Base-by-base conservation (phyloP, 2,113 vertebrate species). In the Fregata magnificens region DNA sequence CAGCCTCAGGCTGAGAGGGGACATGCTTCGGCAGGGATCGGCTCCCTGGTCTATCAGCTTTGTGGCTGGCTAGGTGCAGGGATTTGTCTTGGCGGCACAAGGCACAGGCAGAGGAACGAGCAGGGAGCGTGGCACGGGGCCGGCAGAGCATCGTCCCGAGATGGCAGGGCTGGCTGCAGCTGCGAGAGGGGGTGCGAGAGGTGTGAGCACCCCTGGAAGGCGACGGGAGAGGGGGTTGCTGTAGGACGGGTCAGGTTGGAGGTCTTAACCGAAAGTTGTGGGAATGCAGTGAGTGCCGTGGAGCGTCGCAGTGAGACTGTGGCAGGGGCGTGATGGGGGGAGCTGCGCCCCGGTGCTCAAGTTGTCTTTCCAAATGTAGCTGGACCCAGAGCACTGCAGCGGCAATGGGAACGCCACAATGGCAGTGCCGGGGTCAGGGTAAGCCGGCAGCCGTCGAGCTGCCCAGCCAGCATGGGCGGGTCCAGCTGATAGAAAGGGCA, bases 1-100 rank as follows among this genome's bases (percentile, higher is more conserved):
- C 34, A 28, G 65, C 55, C 13, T 56, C 1, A 3, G 29, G 53
- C 13, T 1, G 0, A 18, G 25, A 40, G 38, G 36, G 22, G 14
- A 1, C 0, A 5, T 10, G 66, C 5, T 40, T 11, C 2, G 13
- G 73, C 55, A 34, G 56, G 67, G 74, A 2, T 1, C 2, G 5
- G 65, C 26, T 42, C 22, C 0, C 7, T 1, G 77, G 34, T 16
- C 24, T 5, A 32, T 11, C 10, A 13, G 69, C 34, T 47, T 9
- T 31, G 36, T 45, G 78, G 45, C 69, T 15, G 5, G 31, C 36
- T 42, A 2, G 2, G 38, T 13, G 61, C 21, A 1, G 62, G 70
- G 82, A 28, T 82, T 71, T 62, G 66, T 25, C 16, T 49, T 10
- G 1, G 16, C 0, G 8, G 5, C 4, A 4, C 6, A 2, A 25